Evolutionary conservation across 2,888 invertebrate species (phyloP), one percentile per base, ranked within the genome.

Genomic region (Aricia artaxerxes): DNA sequence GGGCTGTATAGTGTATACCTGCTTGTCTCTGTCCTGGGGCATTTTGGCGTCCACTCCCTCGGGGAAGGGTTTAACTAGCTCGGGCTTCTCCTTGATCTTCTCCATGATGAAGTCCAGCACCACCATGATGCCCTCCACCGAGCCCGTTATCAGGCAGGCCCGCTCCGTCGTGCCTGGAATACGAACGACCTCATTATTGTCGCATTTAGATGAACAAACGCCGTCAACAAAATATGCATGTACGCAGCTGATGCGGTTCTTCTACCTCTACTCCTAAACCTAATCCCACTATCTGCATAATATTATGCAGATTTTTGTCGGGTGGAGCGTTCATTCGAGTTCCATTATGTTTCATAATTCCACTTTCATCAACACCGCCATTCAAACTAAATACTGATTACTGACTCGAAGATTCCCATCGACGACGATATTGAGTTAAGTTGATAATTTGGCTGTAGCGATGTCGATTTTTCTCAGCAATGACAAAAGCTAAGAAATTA

Each of bases 61-160:
- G 49, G 97, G 96, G 92, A 97, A 96, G 69, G 97, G 96, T 88
- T 97, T 97, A 80, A 97, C 96, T 84, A 98, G 96, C 90, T 99
- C 98, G 78, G 98, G 98, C 89, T 99, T 99, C 91, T 99, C 99
- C 86, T 97, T 97, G 84, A 99, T 98, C 95, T 98, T 98, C 87
- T 98, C 98, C 97, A 98, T 98, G 86, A 99, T 98, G 91, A 98
- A 98, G 89, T 97, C 97, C 93, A 98, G 95, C 83, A 98, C 98
- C 84, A 97, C 96, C 97, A 98, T 96, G 87, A 98, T 98, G 86
- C 98, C 97, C 79, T 98, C 98, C 81, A 98, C 96, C 81, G 96
- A 97, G 82, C 99, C 99, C 64, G 98, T 98, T 90, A 99, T 98
- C 84, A 99, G 95, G 89, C 99, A 99, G 80, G 99, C 98, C 83